Percentiles rank a stretch among this genome's conserved stretches.
These are phyloP conservation scores for Hippopotamus amphibius DNA, from an alignment of 2,113 vertebrate species.

Conservation along the genomic window DNA sequence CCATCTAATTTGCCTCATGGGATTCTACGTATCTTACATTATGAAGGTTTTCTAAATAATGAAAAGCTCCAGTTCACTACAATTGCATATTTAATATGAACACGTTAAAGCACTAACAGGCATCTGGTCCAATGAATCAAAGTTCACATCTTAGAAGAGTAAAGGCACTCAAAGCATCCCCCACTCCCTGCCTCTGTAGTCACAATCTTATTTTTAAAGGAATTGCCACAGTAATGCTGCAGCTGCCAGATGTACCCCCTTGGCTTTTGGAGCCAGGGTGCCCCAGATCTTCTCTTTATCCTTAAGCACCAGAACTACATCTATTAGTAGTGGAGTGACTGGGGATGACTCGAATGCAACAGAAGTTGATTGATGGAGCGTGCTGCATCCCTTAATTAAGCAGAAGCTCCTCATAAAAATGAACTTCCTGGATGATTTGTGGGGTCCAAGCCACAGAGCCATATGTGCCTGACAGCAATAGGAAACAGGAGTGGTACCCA, in stretches of 20 bases:
- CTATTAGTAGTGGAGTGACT: slow-evolving; percentile 55
- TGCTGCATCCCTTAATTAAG: slow-evolving; percentile 84
- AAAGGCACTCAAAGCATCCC: not conserved
- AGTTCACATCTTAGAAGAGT: not conserved
- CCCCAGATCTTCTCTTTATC: slow-evolving; percentile 12
- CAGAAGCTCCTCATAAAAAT: slow-evolving; percentile 87
- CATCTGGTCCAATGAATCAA: not conserved
- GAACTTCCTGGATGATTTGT: slow-evolving; percentile 85
- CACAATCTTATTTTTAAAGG: not conserved
- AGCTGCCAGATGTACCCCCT: not conserved
- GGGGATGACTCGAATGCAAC: slow-evolving; percentile 60
- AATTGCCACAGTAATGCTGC: not conserved
- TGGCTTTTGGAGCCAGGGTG: not conserved
- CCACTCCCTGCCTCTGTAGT: not conserved
- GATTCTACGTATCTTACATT: not conserved
- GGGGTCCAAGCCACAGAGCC: slow-evolving; percentile 74
- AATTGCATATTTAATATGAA: not conserved
- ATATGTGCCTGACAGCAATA: slow-evolving; percentile 77
- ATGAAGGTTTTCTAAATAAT: not conserved
- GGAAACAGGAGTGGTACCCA: slow-evolving; percentile 64
- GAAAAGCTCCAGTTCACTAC: not conserved
- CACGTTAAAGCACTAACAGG: not conserved
- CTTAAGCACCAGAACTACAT: slow-evolving; percentile 55
- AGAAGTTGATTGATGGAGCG: slow-evolving; percentile 84
- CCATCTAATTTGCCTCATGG: not conserved